Percentiles rank a stretch among this genome's conserved stretches.
Conservation (phyloP, 1,140 invertebrate genomes). For the Leptinotarsa lineolata region DNA sequence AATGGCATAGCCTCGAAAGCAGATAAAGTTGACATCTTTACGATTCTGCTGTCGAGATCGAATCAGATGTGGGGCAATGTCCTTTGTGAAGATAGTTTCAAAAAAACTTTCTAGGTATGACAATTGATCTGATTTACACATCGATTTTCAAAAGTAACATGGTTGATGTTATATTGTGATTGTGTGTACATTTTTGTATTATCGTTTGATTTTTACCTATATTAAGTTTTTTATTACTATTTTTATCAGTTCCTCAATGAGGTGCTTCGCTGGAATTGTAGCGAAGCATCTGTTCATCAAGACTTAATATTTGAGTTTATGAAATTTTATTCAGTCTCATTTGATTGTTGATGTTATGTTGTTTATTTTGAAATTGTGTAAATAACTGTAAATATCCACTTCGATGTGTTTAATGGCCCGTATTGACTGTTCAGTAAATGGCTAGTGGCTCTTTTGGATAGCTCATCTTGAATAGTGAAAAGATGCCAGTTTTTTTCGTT, state of each 20-base stretch:
- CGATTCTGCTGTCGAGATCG: too few relatives aligned
- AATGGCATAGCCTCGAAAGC: too few relatives aligned
- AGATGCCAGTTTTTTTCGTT: background rate
- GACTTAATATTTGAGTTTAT: constrained; percentile 33
- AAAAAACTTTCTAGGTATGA: too few relatives aligned
- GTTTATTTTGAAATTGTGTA: constrained; percentile 26
- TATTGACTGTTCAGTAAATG: background rate
- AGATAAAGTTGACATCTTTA: too few relatives aligned
- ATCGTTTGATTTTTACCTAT: constrained; percentile 18
- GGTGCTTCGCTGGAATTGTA: background rate
- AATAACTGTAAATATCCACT: constrained; percentile 17
- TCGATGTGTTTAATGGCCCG: constrained; percentile 22
- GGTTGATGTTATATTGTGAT: constrained; percentile 5
- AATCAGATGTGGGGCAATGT: too few relatives aligned
- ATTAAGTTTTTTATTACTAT: constrained; percentile 14
- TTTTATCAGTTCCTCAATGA: constrained; percentile 23
- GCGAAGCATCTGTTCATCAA: constrained; percentile 14
- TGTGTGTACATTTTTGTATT: constrained; percentile 15
- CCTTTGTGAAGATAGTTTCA: too few relatives aligned
- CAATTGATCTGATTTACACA: too few relatives aligned
- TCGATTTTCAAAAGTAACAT: constrained; percentile 1
- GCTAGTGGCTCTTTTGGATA: constrained; percentile 3
- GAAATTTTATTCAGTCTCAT: constrained; percentile 26
- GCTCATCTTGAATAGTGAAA: background rate
- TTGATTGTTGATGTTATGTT: constrained; percentile 30